Base-by-base conservation (phyloP, 2,113 vertebrate genomes). In the Elephas maximus region DNA sequence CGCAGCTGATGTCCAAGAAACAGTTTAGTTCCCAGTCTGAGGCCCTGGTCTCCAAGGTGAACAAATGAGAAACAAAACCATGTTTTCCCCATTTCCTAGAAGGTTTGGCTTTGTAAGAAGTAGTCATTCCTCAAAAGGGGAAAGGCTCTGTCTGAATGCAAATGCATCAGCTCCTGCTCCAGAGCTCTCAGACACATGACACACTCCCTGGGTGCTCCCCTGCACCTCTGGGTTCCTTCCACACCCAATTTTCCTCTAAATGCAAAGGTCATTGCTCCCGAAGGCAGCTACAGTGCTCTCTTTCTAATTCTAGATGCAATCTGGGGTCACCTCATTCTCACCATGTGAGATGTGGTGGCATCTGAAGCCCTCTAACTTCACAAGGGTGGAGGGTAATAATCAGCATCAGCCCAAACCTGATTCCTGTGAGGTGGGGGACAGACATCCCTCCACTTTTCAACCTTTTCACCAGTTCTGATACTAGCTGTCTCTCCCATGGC, bases 101-200 rank as follows among this genome's bases (percentile, higher is more conserved):
- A 51, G 37, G 60, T 37, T 45, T 73, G 79, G 63, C 12, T 41
- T 85, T 73, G 21, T 85, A 85, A 80, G 83, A 79, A 69, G 3
- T 1, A 26, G 53, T n/a, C 41, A 2, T 84, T 62, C 3, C 33
- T 63, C 37, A 18, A 8, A 62, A 8, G 0, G 57, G 44, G 14
- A 48, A 78, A n/a, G 10, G 2, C 60, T 89, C 21, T 41, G 48
- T 63, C 12, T 67, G n/a, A 76, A 44, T 1, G 26, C 37, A 37
- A 44, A 65, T 17, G 20, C 0, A 0, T 26, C 10, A 2, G 9
- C 41, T 30, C 45, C 44, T 33, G 11, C 12, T 33, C 60, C 14
- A 5, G 15, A 24, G 24, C 28, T 8, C 33, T 18, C 60, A 2
- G 77, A 26, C 33, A 23, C 9, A 5, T 9, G 30, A 17, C 8